Percentiles rank a stretch among this genome's conserved stretches.
Conservation (phyloP, 2,797 vertebrate species). For the Chanos chanos region DNA sequence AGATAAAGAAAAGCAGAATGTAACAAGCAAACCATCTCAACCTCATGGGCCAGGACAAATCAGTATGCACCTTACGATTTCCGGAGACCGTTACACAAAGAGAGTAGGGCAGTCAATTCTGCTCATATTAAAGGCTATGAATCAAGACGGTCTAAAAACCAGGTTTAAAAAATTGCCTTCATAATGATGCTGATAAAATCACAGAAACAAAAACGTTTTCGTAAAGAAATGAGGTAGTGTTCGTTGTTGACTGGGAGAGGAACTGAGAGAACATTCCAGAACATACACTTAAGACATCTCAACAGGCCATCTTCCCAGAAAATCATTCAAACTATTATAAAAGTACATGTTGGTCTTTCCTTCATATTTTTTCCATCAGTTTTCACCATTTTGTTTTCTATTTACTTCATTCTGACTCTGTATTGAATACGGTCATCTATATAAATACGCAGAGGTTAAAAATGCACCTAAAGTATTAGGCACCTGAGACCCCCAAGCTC, state of each 20-base stretch:
- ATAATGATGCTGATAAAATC: conserved; percentile 53
- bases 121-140: conserved; percentile 48
- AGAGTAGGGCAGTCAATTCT: conserved; percentile 46
- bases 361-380: conserved; percentile 26
- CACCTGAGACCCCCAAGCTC: conserved; percentile 65
- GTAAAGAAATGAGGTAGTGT: conserved; percentile 77
- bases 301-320: conserved; percentile 30
- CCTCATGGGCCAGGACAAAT: conserved; percentile 7
- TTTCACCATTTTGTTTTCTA: conserved; percentile 19
- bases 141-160: conserved; percentile 51
- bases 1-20: conserved; percentile 1
- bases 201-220: conserved; percentile 50
- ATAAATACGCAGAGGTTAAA: conserved; percentile 63
- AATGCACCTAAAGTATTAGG: conserved; percentile 65
- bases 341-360: conserved; percentile 32
- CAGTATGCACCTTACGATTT: conserved; percentile 28
- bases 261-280: conserved; percentile 31
- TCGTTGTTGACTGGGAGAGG: conserved; percentile 64
- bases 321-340: conserved; percentile 35
- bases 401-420: conserved; percentile 41
- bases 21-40: background rate
- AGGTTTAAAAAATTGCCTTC: conserved; percentile 50
- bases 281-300: conserved; percentile 19
- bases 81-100: conserved; percentile 34
- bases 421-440: conserved; percentile 52